Evolutionary conservation across 1,140 invertebrate genomes (phyloP), one percentile per base, ranked within the genome.

Genomic region (Mesaphorura yosii): DNA sequence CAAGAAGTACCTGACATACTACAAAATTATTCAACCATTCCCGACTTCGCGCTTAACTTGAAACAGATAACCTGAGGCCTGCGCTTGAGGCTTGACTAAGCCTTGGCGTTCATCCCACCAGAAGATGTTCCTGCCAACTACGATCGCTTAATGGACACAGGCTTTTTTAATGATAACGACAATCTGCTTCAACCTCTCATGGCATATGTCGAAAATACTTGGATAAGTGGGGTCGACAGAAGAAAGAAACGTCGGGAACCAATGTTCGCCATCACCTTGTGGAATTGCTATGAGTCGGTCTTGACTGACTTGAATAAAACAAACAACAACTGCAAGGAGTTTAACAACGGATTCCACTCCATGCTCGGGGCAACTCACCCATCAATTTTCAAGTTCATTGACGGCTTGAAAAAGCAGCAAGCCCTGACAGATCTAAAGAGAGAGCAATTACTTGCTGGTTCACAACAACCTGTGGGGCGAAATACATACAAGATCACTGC

Each of bases 131-230:
- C 28, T 15, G 3, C 4, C 19, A 17, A 25, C 4, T 55, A 41
- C 31, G 48, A 53, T 17, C 25, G 6, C 27, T 26, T 55, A 14
- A 7, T 55, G 34, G 37, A 44, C 3, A 29, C 20, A 27, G n/a
- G 10, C 12, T 49, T 41, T 29, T 50, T 12, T 29, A 4, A 14
- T 10, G 39, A 25, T 12, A 55, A 55, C 44, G 31, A 40, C 12
- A 19, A 41, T 15, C n/a, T 25, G n/a, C 28, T 53, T 10, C 26
- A 12, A 4, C 47, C 47, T n/a, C 22, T 55, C 3, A 3, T 51
- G n/a, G 48, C 50, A 25, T 55, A 50, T 38, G 40, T 51, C 22
- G 37, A 55, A 39, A 26, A 26, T 20, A 53, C 25, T 20, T 55
- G 53, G 53, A 55, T 55, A 5, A 48, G 46, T 34, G 10, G 31